Percentiles rank a stretch among this genome's conserved stretches.
These are phyloP conservation scores for Lanius collurio DNA, from an alignment of 2,113 vertebrate species.

Conservation along the genomic window DNA sequence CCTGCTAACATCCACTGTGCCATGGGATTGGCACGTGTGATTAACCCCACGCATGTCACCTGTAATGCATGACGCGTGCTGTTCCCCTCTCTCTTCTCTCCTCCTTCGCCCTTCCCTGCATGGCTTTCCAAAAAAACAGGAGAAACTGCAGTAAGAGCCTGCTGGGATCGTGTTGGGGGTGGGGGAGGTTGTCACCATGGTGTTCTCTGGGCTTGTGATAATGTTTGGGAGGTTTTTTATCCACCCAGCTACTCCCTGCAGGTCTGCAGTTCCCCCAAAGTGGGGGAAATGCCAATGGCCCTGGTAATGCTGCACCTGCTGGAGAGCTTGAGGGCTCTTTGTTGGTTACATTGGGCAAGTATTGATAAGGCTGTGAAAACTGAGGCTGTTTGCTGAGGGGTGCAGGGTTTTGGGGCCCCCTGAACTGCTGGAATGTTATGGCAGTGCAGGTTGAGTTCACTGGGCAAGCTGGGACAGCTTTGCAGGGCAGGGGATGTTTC, in stretches of 20 bases:
- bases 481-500: not conserved
- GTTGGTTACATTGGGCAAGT: not conserved
- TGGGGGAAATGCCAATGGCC: not conserved
- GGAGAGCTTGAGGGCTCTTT: not conserved
- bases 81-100: conserved; percentile 9
- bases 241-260: not conserved
- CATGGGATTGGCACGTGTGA: not conserved
- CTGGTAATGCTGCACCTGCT: not conserved
- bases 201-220: not conserved
- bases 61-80: not conserved
- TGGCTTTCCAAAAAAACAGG: conserved; percentile 25
- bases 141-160: conserved; percentile 44
- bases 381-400: not conserved
- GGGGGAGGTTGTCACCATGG: not conserved
- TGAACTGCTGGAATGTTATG: not conserved
- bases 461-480: not conserved
- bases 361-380: not conserved
- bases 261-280: rapidly evolving
- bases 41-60: not conserved
- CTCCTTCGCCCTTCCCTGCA: not conserved
- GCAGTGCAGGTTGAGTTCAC: not conserved
- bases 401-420: not conserved
- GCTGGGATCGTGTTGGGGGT: not conserved
- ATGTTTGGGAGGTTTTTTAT: not conserved
- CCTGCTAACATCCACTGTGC: not conserved